phyloP scores from a whole-genome alignment of 2,888 invertebrate genomes.

The Reticulitermes lucifugus region DNA sequence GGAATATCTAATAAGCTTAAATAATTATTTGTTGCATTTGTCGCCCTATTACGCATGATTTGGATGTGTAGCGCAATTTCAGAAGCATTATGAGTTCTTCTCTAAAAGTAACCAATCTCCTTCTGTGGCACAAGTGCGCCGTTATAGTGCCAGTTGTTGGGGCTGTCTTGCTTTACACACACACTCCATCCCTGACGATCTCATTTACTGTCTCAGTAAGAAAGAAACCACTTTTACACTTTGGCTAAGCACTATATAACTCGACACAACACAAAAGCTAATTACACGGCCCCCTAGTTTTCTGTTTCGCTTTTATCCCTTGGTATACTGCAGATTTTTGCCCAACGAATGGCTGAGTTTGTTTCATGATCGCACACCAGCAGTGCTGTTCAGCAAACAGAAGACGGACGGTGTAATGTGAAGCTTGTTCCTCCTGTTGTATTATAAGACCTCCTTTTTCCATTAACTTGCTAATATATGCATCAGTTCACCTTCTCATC shows the following conservation, averaged over 20 bases:
- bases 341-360: constrained; percentile 20
- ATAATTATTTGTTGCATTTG: no score
- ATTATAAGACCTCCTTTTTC: constrained; percentile 7
- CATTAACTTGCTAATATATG: constrained; percentile 40
- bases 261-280: constrained; percentile 19
- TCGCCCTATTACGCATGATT: no score
- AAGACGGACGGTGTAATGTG: constrained; percentile 1
- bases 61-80: no score
- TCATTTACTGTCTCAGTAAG: background rate
- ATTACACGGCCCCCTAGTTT: constrained; percentile 37
- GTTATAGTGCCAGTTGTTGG: no score
- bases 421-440: background rate
- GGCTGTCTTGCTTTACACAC: no score
- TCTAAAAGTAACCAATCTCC: no score
- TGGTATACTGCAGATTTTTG: background rate
- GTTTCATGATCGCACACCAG: background rate
- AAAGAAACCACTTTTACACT: background rate
- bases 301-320: constrained; percentile 30
- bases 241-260: constrained; percentile 2
- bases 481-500: constrained; percentile 7
- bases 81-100: no score
- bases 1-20: no score
- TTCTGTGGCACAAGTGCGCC: no score
- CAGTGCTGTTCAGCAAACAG: constrained; percentile 9
- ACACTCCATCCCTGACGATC: background rate